Percentiles rank a stretch among this genome's conserved stretches.
Conservation (phyloP, 2,888 invertebrate genomes). For the Mimas tiliae region DNA sequence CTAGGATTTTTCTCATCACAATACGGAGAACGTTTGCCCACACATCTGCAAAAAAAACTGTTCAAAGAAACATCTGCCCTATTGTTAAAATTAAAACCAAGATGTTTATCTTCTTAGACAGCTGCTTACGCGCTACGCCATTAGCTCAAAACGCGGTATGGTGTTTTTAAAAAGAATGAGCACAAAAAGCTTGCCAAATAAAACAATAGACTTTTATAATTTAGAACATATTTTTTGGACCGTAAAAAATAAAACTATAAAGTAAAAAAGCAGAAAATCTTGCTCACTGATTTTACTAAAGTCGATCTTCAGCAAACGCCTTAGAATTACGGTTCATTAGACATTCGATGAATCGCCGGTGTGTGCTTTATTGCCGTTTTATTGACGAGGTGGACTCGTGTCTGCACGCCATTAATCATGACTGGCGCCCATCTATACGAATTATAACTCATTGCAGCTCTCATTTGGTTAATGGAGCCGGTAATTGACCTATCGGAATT, state of each 20-base stretch:
- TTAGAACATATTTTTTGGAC: not conserved
- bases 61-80: not conserved
- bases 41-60: not conserved
- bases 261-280: not conserved
- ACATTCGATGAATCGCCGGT: conserved; percentile 44
- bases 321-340: conserved; percentile 39
- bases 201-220: no score
- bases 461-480: conserved; percentile 20
- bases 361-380: conserved; percentile 51
- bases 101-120: not conserved
- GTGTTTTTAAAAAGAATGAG: no score
- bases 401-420: conserved; percentile 45
- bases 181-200: no score
- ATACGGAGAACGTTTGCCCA: not conserved
- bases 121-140: not conserved
- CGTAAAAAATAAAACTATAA: not conserved
- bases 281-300: not conserved
- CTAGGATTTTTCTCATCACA: no score
- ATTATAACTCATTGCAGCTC: conserved; percentile 21
- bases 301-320: conserved; percentile 9
- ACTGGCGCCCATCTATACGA: conserved; percentile 41
- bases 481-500: conserved; percentile 20
- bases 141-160: not conserved
- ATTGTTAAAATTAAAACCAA: not conserved
- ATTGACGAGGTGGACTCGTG: conserved; percentile 49